Evolutionary conservation across 2,113 vertebrate species (phyloP).

Genomic region (Hippocampus zosterae): DNA sequence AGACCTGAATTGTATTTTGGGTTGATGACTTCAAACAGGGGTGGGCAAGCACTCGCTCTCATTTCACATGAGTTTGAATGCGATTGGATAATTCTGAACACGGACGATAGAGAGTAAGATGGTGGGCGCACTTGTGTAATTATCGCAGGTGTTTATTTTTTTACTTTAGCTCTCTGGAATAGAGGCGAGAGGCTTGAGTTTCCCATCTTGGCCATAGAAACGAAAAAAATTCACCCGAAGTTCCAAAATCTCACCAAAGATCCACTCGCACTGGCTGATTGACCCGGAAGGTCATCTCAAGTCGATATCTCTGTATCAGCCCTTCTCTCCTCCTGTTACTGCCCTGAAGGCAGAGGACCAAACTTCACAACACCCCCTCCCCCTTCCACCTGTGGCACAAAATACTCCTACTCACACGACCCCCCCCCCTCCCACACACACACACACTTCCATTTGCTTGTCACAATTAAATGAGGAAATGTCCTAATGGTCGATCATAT

Average conservation of each 20-base stretch:
- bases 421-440: neutral
- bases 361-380: neutral
- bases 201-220: neutral
- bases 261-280: slow-evolving; percentile 13
- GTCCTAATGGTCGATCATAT: slow-evolving; percentile 69
- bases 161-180: too few relatives aligned
- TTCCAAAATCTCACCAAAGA: neutral
- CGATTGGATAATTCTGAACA: too few relatives aligned
- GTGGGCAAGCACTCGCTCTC: too few relatives aligned
- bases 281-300: slow-evolving; percentile 42
- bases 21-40: too few relatives aligned
- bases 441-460: slow-evolving; percentile 59
- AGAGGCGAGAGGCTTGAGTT: neutral
- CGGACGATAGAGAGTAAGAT: too few relatives aligned
- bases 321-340: slow-evolving; percentile 61
- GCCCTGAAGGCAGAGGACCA: slow-evolving; percentile 53
- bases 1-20: too few relatives aligned
- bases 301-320: slow-evolving; percentile 46
- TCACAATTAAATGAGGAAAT: slow-evolving; percentile 59
- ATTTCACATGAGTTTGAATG: too few relatives aligned
- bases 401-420: slow-evolving; percentile 43
- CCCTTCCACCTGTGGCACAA: slow-evolving; percentile 57
- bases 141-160: too few relatives aligned
- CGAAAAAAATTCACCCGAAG: neutral
- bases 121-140: too few relatives aligned